Conservation (phyloP, 2,113 vertebrate species). For the Pycnonotus jocosus region DNA sequence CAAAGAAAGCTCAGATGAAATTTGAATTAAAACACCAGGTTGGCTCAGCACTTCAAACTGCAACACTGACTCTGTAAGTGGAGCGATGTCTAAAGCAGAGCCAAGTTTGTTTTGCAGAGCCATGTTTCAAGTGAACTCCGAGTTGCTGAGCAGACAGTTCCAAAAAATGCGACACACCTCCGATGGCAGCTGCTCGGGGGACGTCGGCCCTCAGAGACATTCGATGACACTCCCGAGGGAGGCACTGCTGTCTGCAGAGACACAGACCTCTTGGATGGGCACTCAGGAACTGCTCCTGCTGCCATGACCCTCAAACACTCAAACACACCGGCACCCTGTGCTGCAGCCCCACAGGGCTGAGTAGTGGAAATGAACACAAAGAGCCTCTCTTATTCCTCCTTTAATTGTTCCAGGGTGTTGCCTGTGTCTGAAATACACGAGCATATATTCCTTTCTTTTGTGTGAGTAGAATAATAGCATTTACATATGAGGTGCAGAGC, state of each 20-base stretch:
- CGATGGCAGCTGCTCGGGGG: neutral
- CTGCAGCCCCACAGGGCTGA: neutral
- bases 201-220: accelerated
- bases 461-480: neutral
- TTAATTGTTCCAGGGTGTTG: neutral
- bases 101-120: neutral
- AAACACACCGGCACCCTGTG: accelerated
- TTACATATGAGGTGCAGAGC: neutral
- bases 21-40: slow-evolving; percentile 15
- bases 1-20: slow-evolving; percentile 25
- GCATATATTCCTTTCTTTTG: neutral
- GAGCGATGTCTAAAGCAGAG: neutral
- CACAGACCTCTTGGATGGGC: neutral
- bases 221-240: neutral
- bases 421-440: neutral
- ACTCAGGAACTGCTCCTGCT: accelerated
- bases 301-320: accelerated
- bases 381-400: neutral
- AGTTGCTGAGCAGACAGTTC: neutral
- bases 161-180: neutral
- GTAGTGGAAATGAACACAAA: neutral
- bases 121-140: neutral
- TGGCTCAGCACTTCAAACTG: neutral
- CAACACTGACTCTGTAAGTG: neutral
- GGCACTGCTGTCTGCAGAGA: neutral